phyloP scores from a whole-genome alignment of 2,888 invertebrate species.

The Trachelus troglodyta region DNA sequence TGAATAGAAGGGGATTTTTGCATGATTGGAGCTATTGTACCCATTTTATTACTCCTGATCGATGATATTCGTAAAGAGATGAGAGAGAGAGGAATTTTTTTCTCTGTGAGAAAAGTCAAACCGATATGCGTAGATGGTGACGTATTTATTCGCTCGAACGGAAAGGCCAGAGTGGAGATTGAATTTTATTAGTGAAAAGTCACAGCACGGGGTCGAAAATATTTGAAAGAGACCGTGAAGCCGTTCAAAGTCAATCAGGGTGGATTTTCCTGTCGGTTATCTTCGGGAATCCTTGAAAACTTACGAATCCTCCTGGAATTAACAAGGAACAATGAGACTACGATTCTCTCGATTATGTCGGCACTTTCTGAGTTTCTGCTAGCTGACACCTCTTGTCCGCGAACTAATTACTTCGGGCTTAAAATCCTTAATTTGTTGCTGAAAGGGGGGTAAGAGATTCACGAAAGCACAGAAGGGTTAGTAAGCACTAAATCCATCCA shows the following conservation, averaged over 20 bases:
- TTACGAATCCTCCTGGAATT: neutral
- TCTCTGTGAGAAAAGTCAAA: too few relatives aligned
- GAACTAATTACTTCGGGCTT: slow-evolving; percentile 49
- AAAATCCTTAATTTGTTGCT: slow-evolving; percentile 48
- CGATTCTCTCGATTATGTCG: slow-evolving; percentile 7
- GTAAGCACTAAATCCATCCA: slow-evolving; percentile 1
- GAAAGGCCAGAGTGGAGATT: too few relatives aligned
- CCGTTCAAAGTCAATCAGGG: too few relatives aligned
- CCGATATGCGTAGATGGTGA: too few relatives aligned
- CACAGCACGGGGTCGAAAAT: too few relatives aligned
- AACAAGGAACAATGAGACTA: neutral
- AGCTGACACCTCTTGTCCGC: slow-evolving; percentile 17
- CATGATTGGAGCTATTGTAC: slow-evolving; percentile 22
- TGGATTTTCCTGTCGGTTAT: too few relatives aligned
- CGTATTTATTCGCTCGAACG: too few relatives aligned
- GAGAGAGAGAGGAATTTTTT: too few relatives aligned
- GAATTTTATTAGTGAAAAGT: too few relatives aligned
- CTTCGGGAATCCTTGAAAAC: neutral
- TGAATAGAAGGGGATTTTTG: slow-evolving; percentile 18
- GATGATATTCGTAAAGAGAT: too few relatives aligned
- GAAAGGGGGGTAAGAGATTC: slow-evolving; percentile 28
- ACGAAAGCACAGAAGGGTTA: neutral
- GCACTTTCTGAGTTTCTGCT: slow-evolving; percentile 16
- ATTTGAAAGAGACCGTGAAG: too few relatives aligned
- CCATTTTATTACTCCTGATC: too few relatives aligned